A percentile compares a stretch with the other conserved stretches of the same genome.
These are phyloP conservation scores for Chaetorhynchus papuensis DNA, from an alignment of 2,113 vertebrate genomes.

Conservation along the genomic window DNA sequence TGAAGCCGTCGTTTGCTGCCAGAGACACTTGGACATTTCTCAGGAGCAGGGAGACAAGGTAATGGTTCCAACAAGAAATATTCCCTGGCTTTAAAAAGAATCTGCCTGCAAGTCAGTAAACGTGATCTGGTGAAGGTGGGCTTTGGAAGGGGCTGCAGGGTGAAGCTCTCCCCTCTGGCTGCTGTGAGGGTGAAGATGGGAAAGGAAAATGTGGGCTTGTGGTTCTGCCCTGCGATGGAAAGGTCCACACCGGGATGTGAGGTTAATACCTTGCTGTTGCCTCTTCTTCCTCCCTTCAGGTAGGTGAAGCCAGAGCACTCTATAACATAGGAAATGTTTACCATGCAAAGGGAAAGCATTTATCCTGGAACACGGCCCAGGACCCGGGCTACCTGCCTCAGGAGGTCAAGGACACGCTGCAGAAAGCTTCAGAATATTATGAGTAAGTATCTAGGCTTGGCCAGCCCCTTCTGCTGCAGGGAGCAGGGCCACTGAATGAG, in stretches of 20 bases:
- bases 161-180: background rate
- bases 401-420: conserved; percentile 84
- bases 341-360: conserved; percentile 94
- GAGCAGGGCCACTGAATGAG: background rate
- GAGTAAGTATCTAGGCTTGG: conserved; percentile 78
- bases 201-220: background rate
- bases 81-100: background rate
- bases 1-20: conserved; percentile 90
- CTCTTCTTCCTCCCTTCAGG: conserved; percentile 60
- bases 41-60: conserved; percentile 97
- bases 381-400: conserved; percentile 85
- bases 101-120: background rate
- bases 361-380: conserved; percentile 83
- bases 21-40: conserved; percentile 94
- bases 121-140: background rate
- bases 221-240: background rate
- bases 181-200: background rate
- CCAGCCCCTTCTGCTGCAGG: background rate
- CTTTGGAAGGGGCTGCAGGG: background rate
- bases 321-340: conserved; percentile 96
- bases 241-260: background rate
- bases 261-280: background rate
- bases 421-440: conserved; percentile 89
- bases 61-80: background rate
- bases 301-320: conserved; percentile 90